Evolutionary conservation across 1,140 invertebrate genomes (phyloP).

Genomic region (Drosophila oshimai): DNA sequence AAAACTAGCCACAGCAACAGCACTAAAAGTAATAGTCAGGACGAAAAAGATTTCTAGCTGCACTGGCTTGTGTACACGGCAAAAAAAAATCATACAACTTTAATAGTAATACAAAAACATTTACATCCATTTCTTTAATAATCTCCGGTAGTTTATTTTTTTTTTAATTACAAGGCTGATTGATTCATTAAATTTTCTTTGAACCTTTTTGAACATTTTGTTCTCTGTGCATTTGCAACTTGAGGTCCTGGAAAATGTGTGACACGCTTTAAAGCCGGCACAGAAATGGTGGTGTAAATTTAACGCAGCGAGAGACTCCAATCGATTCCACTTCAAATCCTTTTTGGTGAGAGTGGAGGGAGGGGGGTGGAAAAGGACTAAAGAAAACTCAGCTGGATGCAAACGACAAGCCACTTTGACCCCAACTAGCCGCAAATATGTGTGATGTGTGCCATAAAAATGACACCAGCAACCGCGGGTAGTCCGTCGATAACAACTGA

Average conservation of each 20-base stretch:
- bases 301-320: slow-evolving; percentile 32
- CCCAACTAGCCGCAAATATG: slow-evolving; percentile 40
- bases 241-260: slow-evolving; percentile 2
- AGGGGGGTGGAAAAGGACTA: neutral
- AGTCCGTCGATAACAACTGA: slow-evolving; percentile 3
- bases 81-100: neutral
- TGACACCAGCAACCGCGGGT: slow-evolving; percentile 14
- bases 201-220: neutral
- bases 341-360: neutral
- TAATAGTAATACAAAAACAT: too few species aligned
- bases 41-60: neutral
- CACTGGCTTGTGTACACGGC: neutral
- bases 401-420: slow-evolving; percentile 29
- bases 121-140: too few species aligned
- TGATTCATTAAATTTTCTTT: neutral
- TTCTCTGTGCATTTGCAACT: neutral
- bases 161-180: too few species aligned
- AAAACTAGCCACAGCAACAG: slow-evolving; percentile 6
- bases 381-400: slow-evolving; percentile 4
- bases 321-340: slow-evolving; percentile 34
- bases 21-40: slow-evolving; percentile 14
- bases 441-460: slow-evolving; percentile 12
- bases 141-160: too few species aligned
- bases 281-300: slow-evolving; percentile 34
- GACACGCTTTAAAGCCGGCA: slow-evolving; percentile 6